phyloP scores from a whole-genome alignment of 2,797 vertebrate species.

The Helarctos malayanus region DNA sequence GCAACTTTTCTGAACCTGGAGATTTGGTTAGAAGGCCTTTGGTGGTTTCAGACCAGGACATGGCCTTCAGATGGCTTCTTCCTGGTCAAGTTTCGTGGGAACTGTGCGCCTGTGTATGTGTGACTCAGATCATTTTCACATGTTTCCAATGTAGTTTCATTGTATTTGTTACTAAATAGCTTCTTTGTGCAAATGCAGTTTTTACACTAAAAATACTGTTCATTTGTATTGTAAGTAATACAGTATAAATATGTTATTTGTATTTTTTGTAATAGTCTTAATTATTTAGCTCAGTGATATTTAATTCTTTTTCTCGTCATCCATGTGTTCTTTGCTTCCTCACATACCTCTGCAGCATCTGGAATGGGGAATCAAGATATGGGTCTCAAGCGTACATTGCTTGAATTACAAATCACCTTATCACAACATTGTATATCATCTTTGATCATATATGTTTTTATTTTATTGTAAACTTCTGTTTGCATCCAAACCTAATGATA shows the following conservation, averaged over 20 bases:
- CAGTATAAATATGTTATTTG: slow-evolving; percentile 82
- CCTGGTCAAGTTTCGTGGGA: slow-evolving; percentile 33
- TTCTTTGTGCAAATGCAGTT: slow-evolving; percentile 63
- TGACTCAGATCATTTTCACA: background rate
- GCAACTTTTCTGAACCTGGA: background rate
- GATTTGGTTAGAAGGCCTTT: background rate
- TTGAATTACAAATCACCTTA: slow-evolving; percentile 47
- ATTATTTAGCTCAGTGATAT: slow-evolving; percentile 47
- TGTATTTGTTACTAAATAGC: slow-evolving; percentile 25
- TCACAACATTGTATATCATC: slow-evolving; percentile 38
- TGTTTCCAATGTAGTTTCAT: slow-evolving; percentile 65
- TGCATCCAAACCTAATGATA: slow-evolving; percentile 52
- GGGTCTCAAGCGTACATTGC: slow-evolving; percentile 22
- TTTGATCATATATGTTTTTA: slow-evolving; percentile 1
- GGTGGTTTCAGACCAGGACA: background rate
- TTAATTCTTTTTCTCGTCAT: slow-evolving; percentile 11
- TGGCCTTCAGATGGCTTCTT: slow-evolving; percentile 49
- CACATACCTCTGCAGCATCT: slow-evolving; percentile 15
- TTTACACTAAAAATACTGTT: slow-evolving; percentile 65
- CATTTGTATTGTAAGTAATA: slow-evolving; percentile 81
- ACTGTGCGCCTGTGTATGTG: background rate
- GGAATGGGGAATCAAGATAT: slow-evolving; percentile 42
- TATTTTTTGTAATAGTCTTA: slow-evolving; percentile 61
- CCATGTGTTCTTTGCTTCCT: slow-evolving; percentile 49
- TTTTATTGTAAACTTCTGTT: slow-evolving; percentile 65